Evolutionary conservation across 1,140 invertebrate genomes (phyloP).

Genomic region (Papilio xuthus): DNA sequence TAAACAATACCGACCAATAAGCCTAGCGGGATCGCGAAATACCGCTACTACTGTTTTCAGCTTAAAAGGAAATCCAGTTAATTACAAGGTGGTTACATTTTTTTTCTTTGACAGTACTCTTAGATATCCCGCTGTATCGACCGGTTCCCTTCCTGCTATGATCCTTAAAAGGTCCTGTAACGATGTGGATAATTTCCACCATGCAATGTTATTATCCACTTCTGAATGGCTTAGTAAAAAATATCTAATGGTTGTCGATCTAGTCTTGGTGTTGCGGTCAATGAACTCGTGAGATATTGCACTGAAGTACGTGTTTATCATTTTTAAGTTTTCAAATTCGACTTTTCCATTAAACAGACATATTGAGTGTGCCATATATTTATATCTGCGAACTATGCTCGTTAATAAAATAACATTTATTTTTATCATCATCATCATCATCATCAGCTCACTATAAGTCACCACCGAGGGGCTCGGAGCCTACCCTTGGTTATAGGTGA

Average conservation of each 20-base stretch:
- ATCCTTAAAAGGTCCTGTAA: slow-evolving; percentile 61
- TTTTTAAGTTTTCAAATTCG: background rate
- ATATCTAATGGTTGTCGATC: slow-evolving; percentile 48
- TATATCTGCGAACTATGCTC: background rate
- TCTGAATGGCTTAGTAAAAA: slow-evolving; percentile 53
- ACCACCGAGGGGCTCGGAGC: no score
- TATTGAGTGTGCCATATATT: background rate
- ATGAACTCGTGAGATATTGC: slow-evolving; percentile 53
- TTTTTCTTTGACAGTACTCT: slow-evolving; percentile 66
- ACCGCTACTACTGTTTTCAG: slow-evolving; percentile 38
- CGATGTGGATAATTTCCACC: slow-evolving; percentile 62
- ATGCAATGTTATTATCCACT: slow-evolving; percentile 59
- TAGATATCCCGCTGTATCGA: slow-evolving; percentile 47
- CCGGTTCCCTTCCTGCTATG: slow-evolving; percentile 66
- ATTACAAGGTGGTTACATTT: slow-evolving; percentile 60
- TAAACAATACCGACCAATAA: slow-evolving; percentile 21
- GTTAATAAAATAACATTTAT: background rate
- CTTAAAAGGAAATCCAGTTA: slow-evolving; percentile 61
- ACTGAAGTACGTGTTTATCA: slow-evolving; percentile 1
- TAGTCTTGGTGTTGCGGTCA: slow-evolving; percentile 49
- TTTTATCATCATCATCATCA: no score
- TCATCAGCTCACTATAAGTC: no score
- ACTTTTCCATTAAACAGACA: background rate
- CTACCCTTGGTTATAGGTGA: no score
- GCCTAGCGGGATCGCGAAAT: slow-evolving; percentile 44